Evolutionary conservation across 2,113 vertebrate species (phyloP), one percentile per base, ranked within the genome.

Genomic region (Lophotis ruficrista): DNA sequence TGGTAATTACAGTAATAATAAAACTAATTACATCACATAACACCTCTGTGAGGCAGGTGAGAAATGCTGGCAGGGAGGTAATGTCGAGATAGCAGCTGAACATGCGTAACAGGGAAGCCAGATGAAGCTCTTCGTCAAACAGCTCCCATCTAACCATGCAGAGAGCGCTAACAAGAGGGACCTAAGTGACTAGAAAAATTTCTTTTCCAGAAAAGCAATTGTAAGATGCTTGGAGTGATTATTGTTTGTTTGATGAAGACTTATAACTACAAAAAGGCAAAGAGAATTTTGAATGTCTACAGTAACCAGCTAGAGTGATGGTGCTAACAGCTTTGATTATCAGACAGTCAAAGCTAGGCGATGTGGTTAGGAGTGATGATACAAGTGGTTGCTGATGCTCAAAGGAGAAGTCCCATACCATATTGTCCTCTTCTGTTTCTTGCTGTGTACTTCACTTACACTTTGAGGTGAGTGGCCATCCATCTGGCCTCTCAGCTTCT

Each of bases 1-100:
- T 61, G 82, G 45, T 93, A 94, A 90, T 94, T 94, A 90, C 66
- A 94, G 50, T 83, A 91, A 88, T 95, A 90, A 91, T 94, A 89
- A 94, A 94, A 87, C 72, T 92, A 94, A 95, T 95, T 97, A 73
- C 78, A 95, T 93, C 91, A 91, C 70, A 73, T 82, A 96, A 72
- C 93, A 93, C 62, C 82, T 93, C 77, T 87, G 45, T 61, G 73
- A 95, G 81, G 53, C 81, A 97, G 90, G 93, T 93, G 89, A 91
- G 84, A 95, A 89, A 76, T 61, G 72, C 73, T 95, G 72, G 69
- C 87, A 87, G 91, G 93, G 62, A 89, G 48, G 30, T 76, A 93
- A 96, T 72, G 81, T 82, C 81, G 82, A 89, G 86, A 68, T 35
- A 96, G 84, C 91, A 91, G 78, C 35, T 91, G 81, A 95, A 92